Evolutionary conservation across 2,113 vertebrate species (phyloP).

Genomic region (Scomber scombrus): DNA sequence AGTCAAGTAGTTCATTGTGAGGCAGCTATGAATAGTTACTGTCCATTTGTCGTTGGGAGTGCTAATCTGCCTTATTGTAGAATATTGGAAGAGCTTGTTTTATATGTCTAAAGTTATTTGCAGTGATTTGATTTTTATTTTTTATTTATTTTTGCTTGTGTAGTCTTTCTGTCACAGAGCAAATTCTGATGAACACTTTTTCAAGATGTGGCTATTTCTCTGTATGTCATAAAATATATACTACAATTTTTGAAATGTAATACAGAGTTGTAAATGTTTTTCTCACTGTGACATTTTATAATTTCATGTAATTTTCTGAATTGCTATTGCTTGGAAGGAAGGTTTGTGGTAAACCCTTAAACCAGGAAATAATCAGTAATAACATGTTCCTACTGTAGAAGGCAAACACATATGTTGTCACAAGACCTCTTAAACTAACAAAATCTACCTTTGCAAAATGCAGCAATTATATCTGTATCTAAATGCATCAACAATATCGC

Average conservation of each 20-base stretch:
- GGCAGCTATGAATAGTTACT: constrained; percentile 63
- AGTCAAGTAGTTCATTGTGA: constrained; percentile 68
- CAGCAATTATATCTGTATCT: not conserved
- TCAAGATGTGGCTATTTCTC: not conserved
- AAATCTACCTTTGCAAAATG: not conserved
- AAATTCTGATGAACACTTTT: constrained; percentile 11
- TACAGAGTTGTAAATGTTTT: constrained; percentile 8
- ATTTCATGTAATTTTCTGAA: constrained; percentile 21
- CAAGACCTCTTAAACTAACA: not conserved
- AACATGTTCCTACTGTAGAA: not conserved
- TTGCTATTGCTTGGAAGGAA: not conserved
- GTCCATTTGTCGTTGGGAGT: constrained; percentile 44
- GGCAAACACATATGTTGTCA: constrained; percentile 4
- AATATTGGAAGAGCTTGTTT: constrained; percentile 14
- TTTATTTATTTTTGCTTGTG: constrained; percentile 7
- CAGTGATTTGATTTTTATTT: not conserved
- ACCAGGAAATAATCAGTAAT: constrained; percentile 14
- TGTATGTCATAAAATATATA: not conserved
- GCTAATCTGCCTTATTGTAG: constrained; percentile 3
- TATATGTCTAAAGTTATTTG: constrained; percentile 17
- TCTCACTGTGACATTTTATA: constrained; percentile 3
- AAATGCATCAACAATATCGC: too few relatives aligned
- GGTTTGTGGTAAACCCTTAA: constrained; percentile 4
- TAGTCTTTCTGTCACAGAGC: constrained; percentile 13
- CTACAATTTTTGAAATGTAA: not conserved